phyloP scores from a whole-genome alignment of 2,888 invertebrate species.

The Villa cingulata region DNA sequence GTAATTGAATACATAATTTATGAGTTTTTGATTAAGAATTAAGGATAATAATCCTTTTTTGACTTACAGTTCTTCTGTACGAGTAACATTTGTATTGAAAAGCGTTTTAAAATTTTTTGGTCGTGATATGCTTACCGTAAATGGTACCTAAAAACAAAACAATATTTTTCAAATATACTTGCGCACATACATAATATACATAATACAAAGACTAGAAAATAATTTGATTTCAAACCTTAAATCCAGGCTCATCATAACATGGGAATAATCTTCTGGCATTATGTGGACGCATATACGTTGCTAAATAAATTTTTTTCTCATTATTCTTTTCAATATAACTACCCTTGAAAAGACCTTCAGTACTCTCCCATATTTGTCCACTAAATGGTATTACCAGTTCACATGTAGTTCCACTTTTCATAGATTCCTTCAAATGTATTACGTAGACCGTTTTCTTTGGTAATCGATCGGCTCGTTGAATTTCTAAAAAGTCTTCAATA shows the following conservation, averaged over 20 bases:
- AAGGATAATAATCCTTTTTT: constrained; percentile 18
- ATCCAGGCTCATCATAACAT: constrained; percentile 66
- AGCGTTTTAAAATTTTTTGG: constrained; percentile 44
- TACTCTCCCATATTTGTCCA: constrained; percentile 48
- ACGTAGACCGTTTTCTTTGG: constrained; percentile 48
- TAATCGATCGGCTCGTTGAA: constrained; percentile 38
- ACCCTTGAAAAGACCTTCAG: constrained; percentile 57
- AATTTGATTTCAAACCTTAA: constrained; percentile 44
- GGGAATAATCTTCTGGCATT: constrained; percentile 66
- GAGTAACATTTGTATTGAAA: constrained; percentile 49
- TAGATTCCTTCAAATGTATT: constrained; percentile 44
- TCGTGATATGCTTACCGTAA: constrained; percentile 48
- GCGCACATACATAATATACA: too few species aligned
- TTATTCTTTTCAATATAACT: constrained; percentile 39
- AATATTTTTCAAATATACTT: constrained; percentile 19
- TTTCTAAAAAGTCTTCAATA: constrained; percentile 15
- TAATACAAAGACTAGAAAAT: not conserved
- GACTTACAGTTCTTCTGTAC: constrained; percentile 46
- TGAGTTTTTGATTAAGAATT: too few species aligned
- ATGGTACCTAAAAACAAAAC: constrained; percentile 60
- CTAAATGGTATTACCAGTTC: constrained; percentile 50
- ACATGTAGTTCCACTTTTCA: constrained; percentile 44
- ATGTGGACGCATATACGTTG: constrained; percentile 55
- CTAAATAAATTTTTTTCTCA: constrained; percentile 42
- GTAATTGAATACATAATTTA: not conserved